Conservation (phyloP, 2,113 vertebrate genomes). For the Neotoma lepida region DNA sequence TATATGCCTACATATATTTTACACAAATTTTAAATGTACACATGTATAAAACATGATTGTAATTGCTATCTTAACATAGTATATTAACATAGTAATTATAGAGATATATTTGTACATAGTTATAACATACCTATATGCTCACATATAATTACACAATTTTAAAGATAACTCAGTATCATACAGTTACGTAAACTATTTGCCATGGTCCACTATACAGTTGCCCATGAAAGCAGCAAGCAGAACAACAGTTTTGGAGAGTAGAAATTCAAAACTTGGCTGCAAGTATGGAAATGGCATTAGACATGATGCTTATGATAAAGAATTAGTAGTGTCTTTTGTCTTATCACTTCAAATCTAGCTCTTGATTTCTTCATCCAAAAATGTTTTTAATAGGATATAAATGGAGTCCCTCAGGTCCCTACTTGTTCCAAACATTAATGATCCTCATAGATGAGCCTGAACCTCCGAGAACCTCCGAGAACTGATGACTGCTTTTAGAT, state of each 20-base stretch:
- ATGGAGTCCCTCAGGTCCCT: neutral
- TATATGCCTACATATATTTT: neutral
- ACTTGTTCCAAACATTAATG: constrained; percentile 54
- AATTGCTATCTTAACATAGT: neutral
- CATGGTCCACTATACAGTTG: neutral
- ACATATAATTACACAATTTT: neutral
- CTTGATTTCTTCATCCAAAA: constrained; percentile 23
- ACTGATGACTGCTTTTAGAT: constrained; percentile 26
- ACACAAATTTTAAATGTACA: neutral
- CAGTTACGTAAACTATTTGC: neutral
- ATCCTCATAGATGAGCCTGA: constrained; percentile 58
- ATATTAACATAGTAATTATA: neutral
- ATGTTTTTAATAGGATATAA: neutral
- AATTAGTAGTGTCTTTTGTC: neutral
- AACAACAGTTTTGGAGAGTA: neutral
- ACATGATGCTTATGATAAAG: neutral
- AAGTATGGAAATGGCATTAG: neutral
- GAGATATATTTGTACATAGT: neutral
- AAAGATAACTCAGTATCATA: neutral
- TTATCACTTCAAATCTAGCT: neutral
- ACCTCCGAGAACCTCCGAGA: neutral
- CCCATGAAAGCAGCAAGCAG: neutral
- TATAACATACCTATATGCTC: neutral
- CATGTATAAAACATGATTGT: neutral
- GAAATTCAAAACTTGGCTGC: neutral